Conservation (phyloP, 2,888 invertebrate genomes). For the Creontiades dilutus region DNA sequence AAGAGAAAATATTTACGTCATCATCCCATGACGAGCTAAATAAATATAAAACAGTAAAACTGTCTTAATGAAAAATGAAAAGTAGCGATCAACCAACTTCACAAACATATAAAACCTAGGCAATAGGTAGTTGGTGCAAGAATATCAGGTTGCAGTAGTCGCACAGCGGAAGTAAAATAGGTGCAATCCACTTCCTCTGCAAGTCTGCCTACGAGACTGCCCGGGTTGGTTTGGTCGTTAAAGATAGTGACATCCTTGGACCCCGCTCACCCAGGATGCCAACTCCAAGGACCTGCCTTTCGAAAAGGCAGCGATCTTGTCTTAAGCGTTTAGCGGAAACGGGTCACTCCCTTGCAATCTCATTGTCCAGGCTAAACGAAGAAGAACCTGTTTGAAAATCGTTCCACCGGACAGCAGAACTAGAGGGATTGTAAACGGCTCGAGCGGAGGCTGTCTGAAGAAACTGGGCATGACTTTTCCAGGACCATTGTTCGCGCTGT, state of each 20-base stretch:
- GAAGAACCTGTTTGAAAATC: constrained; percentile 50
- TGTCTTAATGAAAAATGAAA: too few species aligned
- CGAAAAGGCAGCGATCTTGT: constrained; percentile 6
- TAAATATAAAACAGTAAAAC: too few species aligned
- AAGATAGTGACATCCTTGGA: constrained; percentile 17
- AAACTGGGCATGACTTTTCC: not conserved
- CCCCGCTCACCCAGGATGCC: not conserved
- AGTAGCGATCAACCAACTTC: too few species aligned
- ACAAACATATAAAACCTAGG: too few species aligned
- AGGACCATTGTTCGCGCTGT: not conserved
- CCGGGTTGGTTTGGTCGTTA: not conserved
- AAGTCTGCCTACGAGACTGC: not conserved
- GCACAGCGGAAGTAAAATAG: too few species aligned
- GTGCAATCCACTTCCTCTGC: not conserved
- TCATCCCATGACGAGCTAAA: too few species aligned
- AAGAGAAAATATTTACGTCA: too few species aligned
- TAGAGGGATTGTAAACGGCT: not conserved
- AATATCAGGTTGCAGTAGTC: too few species aligned
- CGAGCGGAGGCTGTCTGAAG: not conserved
- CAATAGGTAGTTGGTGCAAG: too few species aligned
- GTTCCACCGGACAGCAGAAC: constrained; percentile 1
- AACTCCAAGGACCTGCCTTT: not conserved
- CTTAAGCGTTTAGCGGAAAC: constrained; percentile 35
- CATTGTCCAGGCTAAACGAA: constrained; percentile 55
- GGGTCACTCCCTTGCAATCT: constrained; percentile 56